These are phyloP conservation scores for Zaprionus camerounensis DNA, from an alignment of 1,140 invertebrate genomes.

Conservation along the genomic window DNA sequence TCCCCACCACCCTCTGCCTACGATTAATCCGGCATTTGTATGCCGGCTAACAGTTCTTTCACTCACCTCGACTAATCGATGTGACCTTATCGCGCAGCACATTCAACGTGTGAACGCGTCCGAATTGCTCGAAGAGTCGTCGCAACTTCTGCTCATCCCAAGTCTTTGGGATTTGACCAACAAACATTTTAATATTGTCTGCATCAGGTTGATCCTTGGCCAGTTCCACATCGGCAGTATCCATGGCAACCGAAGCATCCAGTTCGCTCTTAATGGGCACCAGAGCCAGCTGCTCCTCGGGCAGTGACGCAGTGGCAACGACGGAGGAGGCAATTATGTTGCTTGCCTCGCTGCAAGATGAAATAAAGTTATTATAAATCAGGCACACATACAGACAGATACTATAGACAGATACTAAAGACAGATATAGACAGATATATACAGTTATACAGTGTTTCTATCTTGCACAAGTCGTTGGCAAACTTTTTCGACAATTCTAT, in stretches of 20 bases:
- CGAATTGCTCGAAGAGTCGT: conserved; percentile 98
- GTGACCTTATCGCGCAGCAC: conserved; percentile 98
- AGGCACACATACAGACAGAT: conserved; percentile 2
- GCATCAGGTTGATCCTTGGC: conserved; percentile 92
- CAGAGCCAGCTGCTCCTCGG: conserved; percentile 24
- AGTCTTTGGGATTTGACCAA: conserved; percentile 97
- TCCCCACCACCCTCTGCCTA: not conserved
- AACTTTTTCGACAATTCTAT: conserved; percentile 48
- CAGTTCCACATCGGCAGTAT: conserved; percentile 44
- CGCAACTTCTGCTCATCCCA: conserved; percentile 98
- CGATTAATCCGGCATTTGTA: conserved; percentile 70
- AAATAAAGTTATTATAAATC: conserved; percentile 45
- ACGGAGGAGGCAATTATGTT: not conserved
- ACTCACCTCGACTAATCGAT: conserved; percentile 97
- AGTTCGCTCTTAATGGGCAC: conserved; percentile 47
- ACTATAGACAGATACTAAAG: not conserved
- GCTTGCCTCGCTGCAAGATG: conserved; percentile 47
- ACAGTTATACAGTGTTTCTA: conserved; percentile 1
- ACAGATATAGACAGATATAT: not conserved
- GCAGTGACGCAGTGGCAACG: conserved; percentile 1
- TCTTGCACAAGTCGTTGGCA: conserved; percentile 24
- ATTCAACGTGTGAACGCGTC: conserved; percentile 98
- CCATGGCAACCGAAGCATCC: conserved; percentile 36
- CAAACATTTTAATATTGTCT: conserved; percentile 99
- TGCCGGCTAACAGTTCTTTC: conserved; percentile 30